Conservation (phyloP, 1,140 invertebrate species). For the Latrodectus geometricus region DNA sequence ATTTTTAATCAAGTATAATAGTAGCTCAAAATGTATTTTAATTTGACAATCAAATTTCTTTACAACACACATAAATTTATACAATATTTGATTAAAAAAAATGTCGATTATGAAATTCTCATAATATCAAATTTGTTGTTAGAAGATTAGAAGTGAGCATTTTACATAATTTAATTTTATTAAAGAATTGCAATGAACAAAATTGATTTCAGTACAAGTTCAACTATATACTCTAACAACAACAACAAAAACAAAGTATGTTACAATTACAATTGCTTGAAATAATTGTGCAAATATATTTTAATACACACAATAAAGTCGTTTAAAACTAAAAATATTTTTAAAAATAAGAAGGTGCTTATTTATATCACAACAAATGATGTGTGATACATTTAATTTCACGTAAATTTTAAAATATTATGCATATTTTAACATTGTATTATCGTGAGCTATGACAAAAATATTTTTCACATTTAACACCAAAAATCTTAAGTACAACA, state of each 20-base stretch:
- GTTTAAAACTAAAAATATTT: not conserved
- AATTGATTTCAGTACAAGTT: slow-evolving; percentile 18
- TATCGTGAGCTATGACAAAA: too few species aligned
- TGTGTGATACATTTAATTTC: not conserved
- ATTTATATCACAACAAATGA: too few species aligned
- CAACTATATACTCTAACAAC: slow-evolving; percentile 60
- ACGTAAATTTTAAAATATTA: too few species aligned
- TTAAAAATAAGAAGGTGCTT: too few species aligned
- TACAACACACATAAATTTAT: slow-evolving; percentile 56
- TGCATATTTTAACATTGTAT: too few species aligned
- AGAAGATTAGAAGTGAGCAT: not conserved
- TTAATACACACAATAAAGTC: slow-evolving; percentile 1
- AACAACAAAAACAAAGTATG: slow-evolving; percentile 58
- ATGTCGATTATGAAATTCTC: slow-evolving; percentile 16
- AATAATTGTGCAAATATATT: slow-evolving; percentile 18
- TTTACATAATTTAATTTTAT: not conserved
- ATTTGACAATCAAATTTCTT: slow-evolving; percentile 52
- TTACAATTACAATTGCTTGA: slow-evolving; percentile 46
- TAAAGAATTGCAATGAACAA: not conserved
- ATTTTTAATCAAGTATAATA: slow-evolving; percentile 54
- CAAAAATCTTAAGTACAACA: too few species aligned
- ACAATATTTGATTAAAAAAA: slow-evolving; percentile 59
- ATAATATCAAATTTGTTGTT: not conserved
- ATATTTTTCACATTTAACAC: too few species aligned
- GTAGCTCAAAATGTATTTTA: slow-evolving; percentile 23